These are phyloP conservation scores for Apodemus agrarius DNA, from an alignment of 2,797 vertebrate species.

Conservation along the genomic window DNA sequence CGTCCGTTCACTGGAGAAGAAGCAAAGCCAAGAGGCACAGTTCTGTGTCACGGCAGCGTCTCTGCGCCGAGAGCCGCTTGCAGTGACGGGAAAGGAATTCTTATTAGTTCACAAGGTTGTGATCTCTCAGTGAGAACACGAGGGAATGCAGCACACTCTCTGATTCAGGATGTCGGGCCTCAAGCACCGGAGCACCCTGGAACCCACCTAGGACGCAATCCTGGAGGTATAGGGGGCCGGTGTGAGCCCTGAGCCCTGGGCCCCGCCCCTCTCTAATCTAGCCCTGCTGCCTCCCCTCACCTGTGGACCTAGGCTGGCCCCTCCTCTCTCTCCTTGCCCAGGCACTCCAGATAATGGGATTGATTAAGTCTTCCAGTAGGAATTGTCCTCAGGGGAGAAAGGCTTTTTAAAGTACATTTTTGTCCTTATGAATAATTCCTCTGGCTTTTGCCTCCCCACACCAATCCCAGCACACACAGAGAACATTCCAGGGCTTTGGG, in stretches of 20 bases:
- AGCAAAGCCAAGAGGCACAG: neutral
- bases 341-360: slow-evolving; percentile 56
- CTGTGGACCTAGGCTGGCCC: neutral
- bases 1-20: neutral
- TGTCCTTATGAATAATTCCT: slow-evolving; percentile 67
- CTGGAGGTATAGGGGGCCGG: neutral
- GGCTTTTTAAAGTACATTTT: slow-evolving; percentile 58
- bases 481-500: neutral
- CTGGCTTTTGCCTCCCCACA: neutral
- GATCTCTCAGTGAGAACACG: neutral
- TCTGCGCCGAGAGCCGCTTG: neutral
- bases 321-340: neutral
- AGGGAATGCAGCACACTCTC: neutral
- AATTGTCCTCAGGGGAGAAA: slow-evolving; percentile 56
- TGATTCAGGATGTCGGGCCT: neutral
- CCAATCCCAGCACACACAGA: neutral
- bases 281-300: neutral
- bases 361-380: slow-evolving; percentile 61
- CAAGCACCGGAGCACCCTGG: neutral
- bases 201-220: neutral
- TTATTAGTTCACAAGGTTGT: neutral
- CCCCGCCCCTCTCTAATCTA: neutral
- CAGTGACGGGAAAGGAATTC: neutral
- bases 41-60: neutral
- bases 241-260: neutral